Conservation (phyloP, 2,797 vertebrate genomes). For the Fratercula arctica region DNA sequence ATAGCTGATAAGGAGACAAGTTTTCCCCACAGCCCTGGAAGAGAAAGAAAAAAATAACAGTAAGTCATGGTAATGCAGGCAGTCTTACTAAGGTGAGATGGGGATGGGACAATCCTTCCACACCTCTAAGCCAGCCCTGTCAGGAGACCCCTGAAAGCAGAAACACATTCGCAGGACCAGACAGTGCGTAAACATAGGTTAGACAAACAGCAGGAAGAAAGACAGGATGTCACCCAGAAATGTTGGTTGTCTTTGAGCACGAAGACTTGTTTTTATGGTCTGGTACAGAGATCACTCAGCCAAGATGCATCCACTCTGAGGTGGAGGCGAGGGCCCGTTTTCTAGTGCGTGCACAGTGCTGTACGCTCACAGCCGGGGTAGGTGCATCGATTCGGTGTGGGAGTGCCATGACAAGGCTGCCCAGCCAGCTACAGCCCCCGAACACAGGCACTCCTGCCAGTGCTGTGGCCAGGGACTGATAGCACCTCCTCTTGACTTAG, state of each 20-base stretch:
- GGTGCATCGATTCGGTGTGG: neutral
- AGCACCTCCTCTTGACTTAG: neutral
- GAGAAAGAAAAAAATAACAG: neutral
- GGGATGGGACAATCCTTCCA: neutral
- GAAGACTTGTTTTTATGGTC: neutral
- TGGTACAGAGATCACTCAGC: neutral
- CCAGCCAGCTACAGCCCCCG: neutral
- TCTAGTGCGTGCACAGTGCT: neutral
- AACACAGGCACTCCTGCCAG: neutral
- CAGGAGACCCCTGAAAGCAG: neutral
- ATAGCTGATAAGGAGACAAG: slow-evolving; percentile 94
- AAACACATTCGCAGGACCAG: neutral
- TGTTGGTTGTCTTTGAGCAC: neutral
- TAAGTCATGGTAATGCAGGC: neutral
- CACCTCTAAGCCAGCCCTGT: neutral
- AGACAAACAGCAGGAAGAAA: neutral
- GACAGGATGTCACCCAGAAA: neutral
- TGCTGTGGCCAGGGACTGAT: neutral
- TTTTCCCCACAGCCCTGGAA: slow-evolving; percentile 93
- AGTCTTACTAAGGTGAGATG: neutral
- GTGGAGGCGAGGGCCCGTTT: neutral
- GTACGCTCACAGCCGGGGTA: neutral
- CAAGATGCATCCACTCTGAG: neutral
- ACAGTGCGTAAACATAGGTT: neutral
- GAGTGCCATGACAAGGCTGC: neutral